These are phyloP conservation scores for Phacellophora camtschatica DNA, from an alignment of 30 jellyfish, hydroid and myxozoan genomes.

Conservation along the genomic window DNA sequence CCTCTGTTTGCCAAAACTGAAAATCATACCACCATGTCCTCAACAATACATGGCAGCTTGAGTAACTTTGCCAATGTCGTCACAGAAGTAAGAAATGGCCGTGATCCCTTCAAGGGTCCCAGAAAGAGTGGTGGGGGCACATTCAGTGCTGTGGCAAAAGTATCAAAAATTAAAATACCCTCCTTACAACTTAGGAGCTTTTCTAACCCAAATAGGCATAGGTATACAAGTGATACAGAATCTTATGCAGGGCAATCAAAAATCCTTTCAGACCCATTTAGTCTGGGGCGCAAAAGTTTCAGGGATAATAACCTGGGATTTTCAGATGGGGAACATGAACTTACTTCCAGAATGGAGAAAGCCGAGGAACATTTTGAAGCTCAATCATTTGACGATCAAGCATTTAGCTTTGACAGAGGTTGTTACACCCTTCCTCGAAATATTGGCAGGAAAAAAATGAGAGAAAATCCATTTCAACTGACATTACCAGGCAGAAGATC, in stretches of 20 bases:
- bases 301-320: conserved; percentile 56
- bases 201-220: conserved; percentile 24
- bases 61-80: conserved; percentile 7
- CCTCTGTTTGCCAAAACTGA: conserved; percentile 38
- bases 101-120: conserved; percentile 28
- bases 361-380: conserved; percentile 49
- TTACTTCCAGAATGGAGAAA: conserved; percentile 70
- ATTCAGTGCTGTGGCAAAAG: conserved; percentile 72
- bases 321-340: conserved; percentile 93
- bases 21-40: conserved; percentile 46
- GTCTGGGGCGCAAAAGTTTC: conserved; percentile 59
- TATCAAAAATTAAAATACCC: conserved; percentile 76
- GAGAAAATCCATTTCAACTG: conserved; percentile 72
- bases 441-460: conserved; percentile 61
- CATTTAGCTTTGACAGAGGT: conserved; percentile 28
- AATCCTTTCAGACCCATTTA: conserved; percentile 58
- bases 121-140: conserved; percentile 43
- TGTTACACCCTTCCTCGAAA: conserved; percentile 84
- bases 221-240: conserved; percentile 71
- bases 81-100: conserved; percentile 36
- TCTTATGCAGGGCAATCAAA: conserved; percentile 52
- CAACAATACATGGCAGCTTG: conserved; percentile 44
- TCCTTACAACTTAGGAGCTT: conserved; percentile 60
- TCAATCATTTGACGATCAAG: conserved; percentile 23
- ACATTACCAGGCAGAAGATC: conserved; percentile 34